These are phyloP conservation scores for Belonocnema kinseyi DNA, from an alignment of 1,140 invertebrate species.

Conservation along the genomic window DNA sequence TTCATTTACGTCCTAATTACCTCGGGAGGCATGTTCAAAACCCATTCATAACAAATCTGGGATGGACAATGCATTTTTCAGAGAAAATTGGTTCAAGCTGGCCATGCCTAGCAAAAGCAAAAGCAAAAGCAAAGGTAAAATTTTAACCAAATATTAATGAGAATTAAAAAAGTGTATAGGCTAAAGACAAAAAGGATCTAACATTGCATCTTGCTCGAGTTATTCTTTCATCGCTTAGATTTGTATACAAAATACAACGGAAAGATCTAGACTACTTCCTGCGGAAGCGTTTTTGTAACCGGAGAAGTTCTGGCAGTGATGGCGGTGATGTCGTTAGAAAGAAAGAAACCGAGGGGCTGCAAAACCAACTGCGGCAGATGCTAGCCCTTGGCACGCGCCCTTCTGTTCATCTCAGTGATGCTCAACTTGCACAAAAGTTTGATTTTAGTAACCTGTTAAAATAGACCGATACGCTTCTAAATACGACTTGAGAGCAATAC, in stretches of 20 bases:
- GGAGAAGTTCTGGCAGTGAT: constrained; percentile 48
- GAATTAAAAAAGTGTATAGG: not conserved
- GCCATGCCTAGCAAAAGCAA: too few species aligned
- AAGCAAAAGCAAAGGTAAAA: too few species aligned
- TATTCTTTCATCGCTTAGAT: not conserved
- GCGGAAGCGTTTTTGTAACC: constrained; percentile 72
- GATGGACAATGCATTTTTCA: too few species aligned
- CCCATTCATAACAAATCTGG: too few species aligned
- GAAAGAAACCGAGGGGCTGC: constrained; percentile 61
- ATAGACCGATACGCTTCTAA: not conserved
- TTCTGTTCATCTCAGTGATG: constrained; percentile 44
- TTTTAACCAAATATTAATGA: not conserved
- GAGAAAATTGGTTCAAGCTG: too few species aligned
- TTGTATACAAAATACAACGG: constrained; percentile 21
- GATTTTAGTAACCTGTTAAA: not conserved
- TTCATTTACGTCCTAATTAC: too few species aligned
- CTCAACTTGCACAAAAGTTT: constrained; percentile 36
- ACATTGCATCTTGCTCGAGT: constrained; percentile 2
- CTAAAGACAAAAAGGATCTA: not conserved
- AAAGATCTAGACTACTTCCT: constrained; percentile 65
- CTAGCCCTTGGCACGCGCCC: constrained; percentile 66
- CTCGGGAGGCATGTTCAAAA: too few species aligned
- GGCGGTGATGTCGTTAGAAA: constrained; percentile 48
- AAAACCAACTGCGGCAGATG: constrained; percentile 70
- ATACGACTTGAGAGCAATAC: constrained; percentile 28